Percentiles rank a stretch among this genome's conserved stretches.
Conservation (phyloP, 2,888 invertebrate genomes). For the Aphidoletes aphidimyza region DNA sequence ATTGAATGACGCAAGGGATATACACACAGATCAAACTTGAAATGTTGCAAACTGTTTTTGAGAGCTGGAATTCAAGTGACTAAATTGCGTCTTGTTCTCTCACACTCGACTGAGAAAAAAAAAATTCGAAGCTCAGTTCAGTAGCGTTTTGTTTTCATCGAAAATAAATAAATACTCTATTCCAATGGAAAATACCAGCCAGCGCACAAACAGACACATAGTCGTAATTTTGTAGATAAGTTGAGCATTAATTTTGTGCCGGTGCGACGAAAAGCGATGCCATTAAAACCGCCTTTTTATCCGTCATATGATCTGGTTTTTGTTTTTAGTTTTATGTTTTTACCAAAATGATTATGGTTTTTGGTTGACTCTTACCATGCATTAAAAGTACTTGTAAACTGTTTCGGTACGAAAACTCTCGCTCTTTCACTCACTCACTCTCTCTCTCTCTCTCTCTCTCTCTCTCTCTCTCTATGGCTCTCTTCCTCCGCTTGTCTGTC, state of each 20-base stretch:
- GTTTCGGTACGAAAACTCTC: no score
- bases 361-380: constrained; percentile 6
- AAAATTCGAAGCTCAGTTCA: no score
- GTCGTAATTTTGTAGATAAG: neutral
- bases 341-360: constrained; percentile 53
- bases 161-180: neutral
- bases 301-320: constrained; percentile 52
- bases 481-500: neutral
- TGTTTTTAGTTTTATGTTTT: neutral
- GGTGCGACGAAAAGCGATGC: neutral
- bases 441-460: no score
- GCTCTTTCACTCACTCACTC: no score
- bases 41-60: no score
- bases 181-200: neutral
- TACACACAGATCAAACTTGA: no score
- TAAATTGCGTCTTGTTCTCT: neutral
- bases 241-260: neutral
- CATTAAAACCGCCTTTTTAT: constrained; percentile 27
- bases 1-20: no score
- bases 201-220: neutral
- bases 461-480: no score
- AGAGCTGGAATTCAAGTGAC: neutral
- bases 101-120: no score
- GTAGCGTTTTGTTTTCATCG: constrained; percentile 6
- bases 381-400: neutral